Conservation (phyloP, 2,113 vertebrate genomes). For the Hyperoodon ampullatus region DNA sequence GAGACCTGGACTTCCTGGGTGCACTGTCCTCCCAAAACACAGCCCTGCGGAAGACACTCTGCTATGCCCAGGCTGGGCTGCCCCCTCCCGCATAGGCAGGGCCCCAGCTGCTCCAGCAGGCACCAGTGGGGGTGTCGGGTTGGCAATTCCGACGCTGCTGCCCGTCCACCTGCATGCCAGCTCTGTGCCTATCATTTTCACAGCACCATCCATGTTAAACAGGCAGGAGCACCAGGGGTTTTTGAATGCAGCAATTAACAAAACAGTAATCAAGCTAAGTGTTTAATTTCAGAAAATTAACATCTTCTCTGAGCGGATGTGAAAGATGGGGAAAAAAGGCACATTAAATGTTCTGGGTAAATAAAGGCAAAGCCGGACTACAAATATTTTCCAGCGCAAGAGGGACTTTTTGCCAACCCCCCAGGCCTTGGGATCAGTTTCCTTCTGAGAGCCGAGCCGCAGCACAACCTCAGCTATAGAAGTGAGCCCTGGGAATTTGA, state of each 20-base stretch:
- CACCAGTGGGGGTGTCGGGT: background rate
- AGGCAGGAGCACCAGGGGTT: constrained; percentile 80
- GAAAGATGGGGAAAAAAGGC: constrained; percentile 71
- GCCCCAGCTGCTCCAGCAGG: background rate
- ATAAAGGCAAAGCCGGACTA: constrained; percentile 77
- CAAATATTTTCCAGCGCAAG: constrained; percentile 42
- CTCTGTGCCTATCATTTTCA: constrained; percentile 73
- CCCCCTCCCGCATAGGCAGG: background rate
- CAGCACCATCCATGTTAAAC: constrained; percentile 80
- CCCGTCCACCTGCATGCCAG: constrained; percentile 56
- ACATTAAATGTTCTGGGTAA: constrained; percentile 78
- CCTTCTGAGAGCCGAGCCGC: background rate
- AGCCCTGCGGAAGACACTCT: background rate
- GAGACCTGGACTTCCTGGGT: background rate
- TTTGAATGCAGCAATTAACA: constrained; percentile 84
- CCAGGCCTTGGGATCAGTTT: background rate
- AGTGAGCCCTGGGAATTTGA: background rate
- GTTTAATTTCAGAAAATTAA: constrained; percentile 85
- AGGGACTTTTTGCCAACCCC: background rate
- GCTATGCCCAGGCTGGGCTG: background rate
- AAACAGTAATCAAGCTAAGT: constrained; percentile 85
- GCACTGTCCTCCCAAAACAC: background rate
- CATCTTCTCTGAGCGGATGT: constrained; percentile 80
- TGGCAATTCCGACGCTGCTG: background rate
- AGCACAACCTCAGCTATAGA: background rate